These are phyloP conservation scores for Noctua pronuba DNA, from an alignment of 2,888 invertebrate genomes.

Conservation along the genomic window DNA sequence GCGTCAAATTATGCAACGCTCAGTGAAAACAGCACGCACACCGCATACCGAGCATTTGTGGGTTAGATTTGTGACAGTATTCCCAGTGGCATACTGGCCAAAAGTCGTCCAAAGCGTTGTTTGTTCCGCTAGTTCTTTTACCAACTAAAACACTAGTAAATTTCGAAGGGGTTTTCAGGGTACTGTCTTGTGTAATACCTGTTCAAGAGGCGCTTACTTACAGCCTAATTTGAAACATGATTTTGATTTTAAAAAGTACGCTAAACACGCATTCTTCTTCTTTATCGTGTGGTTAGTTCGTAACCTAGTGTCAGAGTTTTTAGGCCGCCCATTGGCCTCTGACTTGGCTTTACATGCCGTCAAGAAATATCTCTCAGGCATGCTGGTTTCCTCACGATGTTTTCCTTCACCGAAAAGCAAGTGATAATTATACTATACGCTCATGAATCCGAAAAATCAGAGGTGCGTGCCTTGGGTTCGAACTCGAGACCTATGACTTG, in stretches of 20 bases:
- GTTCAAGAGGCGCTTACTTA: neutral
- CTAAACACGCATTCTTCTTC: constrained; percentile 15
- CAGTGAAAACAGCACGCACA: constrained; percentile 77
- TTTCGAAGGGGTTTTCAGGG: neutral
- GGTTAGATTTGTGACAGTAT: constrained; percentile 66
- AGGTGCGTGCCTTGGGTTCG: no score
- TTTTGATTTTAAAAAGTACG: neutral
- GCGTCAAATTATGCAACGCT: constrained; percentile 80
- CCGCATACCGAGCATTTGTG: constrained; percentile 67
- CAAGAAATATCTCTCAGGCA: no score
- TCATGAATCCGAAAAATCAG: no score
- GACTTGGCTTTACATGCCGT: no score
- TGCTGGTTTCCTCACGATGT: no score
- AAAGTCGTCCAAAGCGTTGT: constrained; percentile 23
- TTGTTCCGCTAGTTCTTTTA: neutral
- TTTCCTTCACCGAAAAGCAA: no score
- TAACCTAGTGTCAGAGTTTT: no score
- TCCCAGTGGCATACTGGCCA: constrained; percentile 46
- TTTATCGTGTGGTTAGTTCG: no score
- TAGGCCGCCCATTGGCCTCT: no score
- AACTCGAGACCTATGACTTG: no score
- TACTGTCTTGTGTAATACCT: neutral
- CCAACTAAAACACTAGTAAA: neutral
- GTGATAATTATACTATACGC: no score
- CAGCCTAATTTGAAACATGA: neutral